Evolutionary conservation across 2,797 vertebrate species (phyloP).

Genomic region (Notolabrus celidotus): DNA sequence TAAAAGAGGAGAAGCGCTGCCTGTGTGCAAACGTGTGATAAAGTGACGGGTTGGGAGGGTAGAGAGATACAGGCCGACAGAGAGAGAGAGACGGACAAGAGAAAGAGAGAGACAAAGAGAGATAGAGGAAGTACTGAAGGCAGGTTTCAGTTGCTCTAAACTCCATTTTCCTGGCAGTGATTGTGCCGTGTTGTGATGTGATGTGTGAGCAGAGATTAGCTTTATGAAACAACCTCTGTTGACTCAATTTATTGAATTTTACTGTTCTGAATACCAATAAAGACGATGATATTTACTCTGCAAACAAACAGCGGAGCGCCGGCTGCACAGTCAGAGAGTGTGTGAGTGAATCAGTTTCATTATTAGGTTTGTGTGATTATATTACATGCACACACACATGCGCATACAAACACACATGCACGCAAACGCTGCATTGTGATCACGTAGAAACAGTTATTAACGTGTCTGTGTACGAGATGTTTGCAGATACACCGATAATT

Average conservation of each 20-base stretch:
- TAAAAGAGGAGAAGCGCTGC: constrained; percentile 38
- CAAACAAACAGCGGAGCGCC: constrained; percentile 41
- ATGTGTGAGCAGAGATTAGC: constrained; percentile 68
- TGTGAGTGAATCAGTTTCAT: constrained; percentile 26
- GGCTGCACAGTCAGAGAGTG: constrained; percentile 9
- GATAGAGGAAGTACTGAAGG: constrained; percentile 44
- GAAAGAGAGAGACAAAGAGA: constrained; percentile 25
- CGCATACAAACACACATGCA: constrained; percentile 1
- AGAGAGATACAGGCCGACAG: constrained; percentile 38
- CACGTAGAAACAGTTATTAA: constrained; percentile 29
- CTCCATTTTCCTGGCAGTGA: constrained; percentile 27
- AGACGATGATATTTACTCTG: constrained; percentile 56
- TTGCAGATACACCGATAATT: constrained; percentile 16
- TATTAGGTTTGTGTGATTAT: constrained; percentile 24
- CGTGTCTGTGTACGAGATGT: constrained; percentile 1
- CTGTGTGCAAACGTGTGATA: constrained; percentile 73
- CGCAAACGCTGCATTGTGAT: constrained; percentile 3
- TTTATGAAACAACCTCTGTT: constrained; percentile 65
- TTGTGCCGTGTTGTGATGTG: constrained; percentile 42
- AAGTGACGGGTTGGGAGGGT: constrained; percentile 42
- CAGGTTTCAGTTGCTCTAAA: constrained; percentile 47
- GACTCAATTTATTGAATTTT: constrained; percentile 59
- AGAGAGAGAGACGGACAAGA: constrained; percentile 12
- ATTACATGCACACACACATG: constrained; percentile 5
- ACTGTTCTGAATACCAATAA: constrained; percentile 61